Conservation (phyloP, 2,888 invertebrate species). For the Drosophila dives region DNA sequence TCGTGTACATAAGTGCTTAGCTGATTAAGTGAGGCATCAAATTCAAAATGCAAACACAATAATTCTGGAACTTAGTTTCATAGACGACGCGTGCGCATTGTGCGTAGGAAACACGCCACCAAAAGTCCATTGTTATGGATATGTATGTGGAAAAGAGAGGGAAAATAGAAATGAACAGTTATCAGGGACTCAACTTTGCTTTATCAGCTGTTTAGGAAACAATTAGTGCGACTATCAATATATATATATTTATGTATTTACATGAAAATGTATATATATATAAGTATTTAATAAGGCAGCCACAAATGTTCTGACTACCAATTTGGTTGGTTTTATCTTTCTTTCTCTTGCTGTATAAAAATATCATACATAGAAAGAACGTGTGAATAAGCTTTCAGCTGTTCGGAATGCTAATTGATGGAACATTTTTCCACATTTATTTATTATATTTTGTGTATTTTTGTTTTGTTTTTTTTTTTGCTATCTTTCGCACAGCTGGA, state of each 20-base stretch:
- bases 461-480: neutral
- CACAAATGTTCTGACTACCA: slow-evolving; percentile 1
- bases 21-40: slow-evolving; percentile 31
- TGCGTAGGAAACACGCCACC: slow-evolving; percentile 24
- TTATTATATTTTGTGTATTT: slow-evolving; percentile 7
- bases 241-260: neutral
- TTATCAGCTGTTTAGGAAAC: slow-evolving; percentile 48
- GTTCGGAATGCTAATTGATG: slow-evolving; percentile 6
- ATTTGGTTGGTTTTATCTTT: slow-evolving; percentile 10
- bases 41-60: slow-evolving; percentile 17
- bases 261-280: slow-evolving; percentile 7
- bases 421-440: slow-evolving; percentile 6
- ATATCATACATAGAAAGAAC: slow-evolving; percentile 7
- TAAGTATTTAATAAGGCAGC: neutral
- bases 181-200: slow-evolving; percentile 17
- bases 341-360: neutral
- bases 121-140: slow-evolving; percentile 6
- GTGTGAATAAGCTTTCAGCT: slow-evolving; percentile 16
- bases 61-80: slow-evolving; percentile 6
- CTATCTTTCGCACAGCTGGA: neutral
- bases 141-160: slow-evolving; percentile 1
- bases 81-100: slow-evolving; percentile 42
- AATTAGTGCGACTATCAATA: slow-evolving; percentile 29
- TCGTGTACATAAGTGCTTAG: neutral
- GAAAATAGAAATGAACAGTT: slow-evolving; percentile 17